Conservation (phyloP, 2,888 invertebrate species). For the Chromoteleia sp. region DNA sequence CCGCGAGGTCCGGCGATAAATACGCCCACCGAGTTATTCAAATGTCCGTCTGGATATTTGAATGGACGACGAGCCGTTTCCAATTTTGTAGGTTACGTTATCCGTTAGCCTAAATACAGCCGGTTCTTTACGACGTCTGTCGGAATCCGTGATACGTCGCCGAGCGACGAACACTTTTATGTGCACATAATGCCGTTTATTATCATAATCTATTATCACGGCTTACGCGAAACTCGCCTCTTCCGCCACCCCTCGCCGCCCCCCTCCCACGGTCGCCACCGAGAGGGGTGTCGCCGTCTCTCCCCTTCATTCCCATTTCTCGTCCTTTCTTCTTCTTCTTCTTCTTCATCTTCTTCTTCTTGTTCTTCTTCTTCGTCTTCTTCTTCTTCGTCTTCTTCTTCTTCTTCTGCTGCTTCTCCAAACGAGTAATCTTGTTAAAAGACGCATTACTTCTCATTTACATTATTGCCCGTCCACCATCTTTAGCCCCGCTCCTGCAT, state of each 20-base stretch:
- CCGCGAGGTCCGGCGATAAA: constrained; percentile 46
- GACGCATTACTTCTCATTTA: constrained; percentile 57
- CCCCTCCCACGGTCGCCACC: neutral
- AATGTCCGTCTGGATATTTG: constrained; percentile 38
- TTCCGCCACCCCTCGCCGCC: constrained; percentile 40
- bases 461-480: constrained; percentile 25
- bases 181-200: constrained; percentile 81
- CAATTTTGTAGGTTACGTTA: constrained; percentile 70
- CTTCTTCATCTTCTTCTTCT: no score
- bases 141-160: constrained; percentile 59
- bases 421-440: constrained; percentile 51
- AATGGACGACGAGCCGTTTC: constrained; percentile 45
- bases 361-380: neutral
- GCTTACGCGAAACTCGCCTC: constrained; percentile 75
- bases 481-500: constrained; percentile 10
- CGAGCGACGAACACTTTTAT: constrained; percentile 70
- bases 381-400: constrained; percentile 18
- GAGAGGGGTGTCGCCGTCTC: constrained; percentile 1
- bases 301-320: no score
- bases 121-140: constrained; percentile 66
- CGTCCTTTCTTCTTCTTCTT: neutral
- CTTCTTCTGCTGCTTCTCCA: neutral
- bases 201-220: constrained; percentile 83
- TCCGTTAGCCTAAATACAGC: constrained; percentile 67
- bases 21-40: constrained; percentile 67